These are phyloP conservation scores for Amphiura filiformis DNA, from an alignment of 35 echinoderm and acorn worm species.

Conservation along the genomic window DNA sequence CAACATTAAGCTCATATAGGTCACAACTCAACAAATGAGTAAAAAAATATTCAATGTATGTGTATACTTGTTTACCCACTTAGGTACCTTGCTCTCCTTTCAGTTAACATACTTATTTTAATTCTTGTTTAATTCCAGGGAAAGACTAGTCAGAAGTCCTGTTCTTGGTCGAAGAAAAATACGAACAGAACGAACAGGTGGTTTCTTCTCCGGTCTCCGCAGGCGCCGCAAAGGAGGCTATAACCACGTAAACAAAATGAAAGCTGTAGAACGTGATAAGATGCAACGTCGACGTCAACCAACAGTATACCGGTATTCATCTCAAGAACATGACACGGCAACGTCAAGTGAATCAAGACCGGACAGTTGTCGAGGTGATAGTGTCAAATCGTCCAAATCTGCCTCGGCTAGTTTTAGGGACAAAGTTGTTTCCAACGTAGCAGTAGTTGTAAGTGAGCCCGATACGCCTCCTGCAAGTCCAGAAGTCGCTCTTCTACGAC, in stretches of 20 bases:
- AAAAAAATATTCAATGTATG: too few species aligned
- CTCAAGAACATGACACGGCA: slow-evolving; percentile 26
- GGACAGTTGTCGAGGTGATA: neutral
- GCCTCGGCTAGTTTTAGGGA: neutral
- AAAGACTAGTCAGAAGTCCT: neutral
- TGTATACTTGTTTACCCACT: too few species aligned
- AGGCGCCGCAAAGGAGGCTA: slow-evolving; percentile 46
- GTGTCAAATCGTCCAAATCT: neutral
- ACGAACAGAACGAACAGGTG: slow-evolving; percentile 15
- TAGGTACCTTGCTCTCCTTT: too few species aligned
- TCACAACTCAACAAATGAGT: too few species aligned
- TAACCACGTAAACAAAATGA: slow-evolving; percentile 55
- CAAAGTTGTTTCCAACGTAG: neutral
- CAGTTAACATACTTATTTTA: too few species aligned
- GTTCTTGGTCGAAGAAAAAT: slow-evolving; percentile 17
- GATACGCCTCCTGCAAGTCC: slow-evolving; percentile 10
- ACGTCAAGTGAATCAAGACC: slow-evolving; percentile 24
- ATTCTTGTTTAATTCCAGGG: neutral
- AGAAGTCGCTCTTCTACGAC: slow-evolving; percentile 25
- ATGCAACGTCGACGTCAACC: slow-evolving; percentile 61
- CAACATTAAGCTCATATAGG: too few species aligned
- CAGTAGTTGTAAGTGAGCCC: neutral
- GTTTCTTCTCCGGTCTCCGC: slow-evolving; percentile 52
- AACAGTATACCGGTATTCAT: slow-evolving; percentile 59
- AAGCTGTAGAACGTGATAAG: slow-evolving; percentile 61